Base-by-base conservation (phyloP, 2,113 vertebrate genomes). In the Chloebia gouldiae region DNA sequence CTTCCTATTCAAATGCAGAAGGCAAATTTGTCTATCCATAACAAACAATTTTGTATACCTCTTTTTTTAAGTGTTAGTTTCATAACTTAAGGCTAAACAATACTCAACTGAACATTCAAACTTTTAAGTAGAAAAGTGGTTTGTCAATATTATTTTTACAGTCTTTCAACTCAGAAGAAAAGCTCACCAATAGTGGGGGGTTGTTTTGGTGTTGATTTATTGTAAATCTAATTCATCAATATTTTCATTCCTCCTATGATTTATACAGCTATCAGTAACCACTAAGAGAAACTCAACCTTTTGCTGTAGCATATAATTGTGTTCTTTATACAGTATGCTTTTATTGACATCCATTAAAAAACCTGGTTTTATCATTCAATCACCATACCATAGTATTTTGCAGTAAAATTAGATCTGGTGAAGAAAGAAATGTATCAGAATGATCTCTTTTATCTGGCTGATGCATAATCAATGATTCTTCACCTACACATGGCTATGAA, bases 401-500 rank as follows among this genome's bases (percentile, higher is more conserved):
- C 92, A 87, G 45, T n/a, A 96, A 97, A 84, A 84, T 30, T 7
- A 4, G 97, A 94, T 93, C 91, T 93, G 39, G 64, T 69, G 24
- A 96, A 95, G 51, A 68, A 96, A 91, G 82, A 88, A 97, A 76
- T 44, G 27, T 82, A 93, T 97, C 94, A 92, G 94, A 96, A 96
- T 86, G 80, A 93, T 95, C 76, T 95, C 96, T 97, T 97, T 97
- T 86, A 96, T 97, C 90, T 96, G 72, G 82, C 45, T 97, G 94
- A 95, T 95, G 87, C 84, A 96, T 93, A 96, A 97, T 95, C 95
- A 97, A 95, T 97, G 94, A 96, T 94, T 90, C 84, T 93, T 81
- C 86, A 88, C 95, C 93, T 95, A 96, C 96, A 98, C 96, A 98
- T 96, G 93, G 96, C 88, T 90, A 94, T 82, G 92, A 97, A 97